These are phyloP conservation scores for Caenorhabditis uteleia DNA, from an alignment of 2,888 invertebrate species.

Conservation along the genomic window DNA sequence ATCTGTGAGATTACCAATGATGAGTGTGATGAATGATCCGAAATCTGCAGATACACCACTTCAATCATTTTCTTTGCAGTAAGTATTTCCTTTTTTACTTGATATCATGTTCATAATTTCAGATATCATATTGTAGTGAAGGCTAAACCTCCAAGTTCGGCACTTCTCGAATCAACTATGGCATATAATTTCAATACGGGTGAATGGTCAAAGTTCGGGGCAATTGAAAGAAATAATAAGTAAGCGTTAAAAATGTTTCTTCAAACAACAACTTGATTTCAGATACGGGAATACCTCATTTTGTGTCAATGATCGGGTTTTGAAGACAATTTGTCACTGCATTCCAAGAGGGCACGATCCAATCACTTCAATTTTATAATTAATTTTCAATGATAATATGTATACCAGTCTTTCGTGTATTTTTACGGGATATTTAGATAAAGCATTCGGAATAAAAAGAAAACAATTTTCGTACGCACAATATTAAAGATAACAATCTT, in stretches of 20 bases:
- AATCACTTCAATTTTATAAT: conserved; percentile 17
- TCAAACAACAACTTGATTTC: conserved; percentile 5
- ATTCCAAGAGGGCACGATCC: conserved; percentile 26
- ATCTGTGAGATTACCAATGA: conserved; percentile 28
- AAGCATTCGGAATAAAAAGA: not conserved
- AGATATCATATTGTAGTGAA: conserved; percentile 47
- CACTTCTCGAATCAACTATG: conserved; percentile 45
- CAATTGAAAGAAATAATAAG: conserved; percentile 57
- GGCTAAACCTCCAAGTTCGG: conserved; percentile 43
- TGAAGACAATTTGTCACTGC: conserved; percentile 58
- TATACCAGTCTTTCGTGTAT: too few species aligned
- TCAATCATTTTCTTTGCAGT: conserved; percentile 19
- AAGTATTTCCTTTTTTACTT: not conserved
- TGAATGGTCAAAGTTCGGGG: conserved; percentile 41
- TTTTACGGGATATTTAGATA: too few species aligned
- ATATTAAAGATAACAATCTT: too few species aligned
- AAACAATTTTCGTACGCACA: too few species aligned
- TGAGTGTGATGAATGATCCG: conserved; percentile 17
- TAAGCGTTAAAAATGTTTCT: conserved; percentile 6
- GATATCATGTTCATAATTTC: not conserved
- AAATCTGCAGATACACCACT: conserved; percentile 18
- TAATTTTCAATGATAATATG: too few species aligned
- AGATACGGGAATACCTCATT: conserved; percentile 57
- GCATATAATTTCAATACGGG: conserved; percentile 41
- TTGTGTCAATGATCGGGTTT: conserved; percentile 49